These are phyloP conservation scores for Melanotaenia parkinsoni DNA, from an alignment of 2,797 vertebrate species.

Conservation along the genomic window DNA sequence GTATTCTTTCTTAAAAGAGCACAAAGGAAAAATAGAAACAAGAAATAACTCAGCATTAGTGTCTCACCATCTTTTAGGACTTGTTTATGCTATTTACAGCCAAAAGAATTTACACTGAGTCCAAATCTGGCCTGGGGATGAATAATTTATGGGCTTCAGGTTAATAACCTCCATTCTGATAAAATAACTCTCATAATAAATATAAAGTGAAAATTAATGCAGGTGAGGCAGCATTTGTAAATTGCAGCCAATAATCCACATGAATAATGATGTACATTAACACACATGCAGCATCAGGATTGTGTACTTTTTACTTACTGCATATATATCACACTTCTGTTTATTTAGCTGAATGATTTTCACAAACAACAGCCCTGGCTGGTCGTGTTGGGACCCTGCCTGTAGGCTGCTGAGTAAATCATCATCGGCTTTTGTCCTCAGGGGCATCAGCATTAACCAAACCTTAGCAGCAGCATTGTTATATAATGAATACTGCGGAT, in stretches of 20 bases:
- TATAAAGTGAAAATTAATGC: not conserved
- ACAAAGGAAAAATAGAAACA: not conserved
- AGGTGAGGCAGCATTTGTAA: no score
- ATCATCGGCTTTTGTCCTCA: conserved; percentile 1
- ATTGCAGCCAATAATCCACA: not conserved
- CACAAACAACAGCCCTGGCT: not conserved
- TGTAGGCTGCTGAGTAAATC: not conserved
- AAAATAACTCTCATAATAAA: conserved; percentile 4
- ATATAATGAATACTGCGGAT: no score
- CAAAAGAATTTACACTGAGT: conserved; percentile 5
- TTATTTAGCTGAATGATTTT: not conserved
- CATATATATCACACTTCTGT: not conserved
- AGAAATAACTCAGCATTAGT: no score
- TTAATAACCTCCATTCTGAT: conserved; percentile 1
- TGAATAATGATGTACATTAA: conserved; percentile 4
- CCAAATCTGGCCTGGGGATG: conserved; percentile 7
- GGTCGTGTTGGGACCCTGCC: not conserved
- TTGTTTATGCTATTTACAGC: not conserved
- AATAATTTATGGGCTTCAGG: conserved; percentile 12
- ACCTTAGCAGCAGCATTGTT: no score
- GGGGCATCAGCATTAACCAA: not conserved
- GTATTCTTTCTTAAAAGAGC: no score
- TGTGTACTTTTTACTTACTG: not conserved
- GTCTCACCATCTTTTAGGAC: not conserved
- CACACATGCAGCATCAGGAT: not conserved